Evolutionary conservation across 2,797 vertebrate genomes (phyloP), one percentile per base, ranked within the genome.

Genomic region (Ptychadena robeensis): DNA sequence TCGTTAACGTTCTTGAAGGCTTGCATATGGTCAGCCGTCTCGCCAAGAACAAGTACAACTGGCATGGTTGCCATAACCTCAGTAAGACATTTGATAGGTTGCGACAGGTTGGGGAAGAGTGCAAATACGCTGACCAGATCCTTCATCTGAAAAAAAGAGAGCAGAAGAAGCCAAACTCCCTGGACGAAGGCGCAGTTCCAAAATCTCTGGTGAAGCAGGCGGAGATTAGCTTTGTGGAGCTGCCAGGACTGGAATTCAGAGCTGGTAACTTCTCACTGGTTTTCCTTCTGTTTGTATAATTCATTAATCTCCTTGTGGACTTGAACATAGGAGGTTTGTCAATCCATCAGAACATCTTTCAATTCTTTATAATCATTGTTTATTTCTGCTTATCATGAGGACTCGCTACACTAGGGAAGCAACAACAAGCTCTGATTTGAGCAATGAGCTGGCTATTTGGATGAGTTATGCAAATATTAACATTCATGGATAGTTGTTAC

Each of bases 21-120:
- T 93, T 99, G 18, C 96, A 98, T 88, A 98, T 99, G 96, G 98
- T 99, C 86, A 98, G 97, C 91, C 96, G 97, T 48, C 93, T 97
- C 0, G 98, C 97, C 35, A 99, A 98, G 89, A 99, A 98, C 92
- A 95, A 94, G 87, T 98, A 99, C 69, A 87, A 91, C 0, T 99
- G 98, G 98, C 96, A 98, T 0, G 98, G 98, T 1, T 92, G 94
- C 0, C 94, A 94, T 34, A 96, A 96, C 22, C 95, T 99, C 83
- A 86, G 88, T 1, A 93, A 96, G 90, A 98, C 96, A 0, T 94
- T 99, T 35, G 94, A 93, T 73, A 91, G 93, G 14, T 79, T 99
- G 89, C 95, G 93, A 86, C 92, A 85, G 44, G 95, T 94, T 28
- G 97, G 96, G 0, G 93, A 96, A 82, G 93, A 96, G 59, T 96